phyloP scores from a whole-genome alignment of 1,140 invertebrate genomes.

The Tetragonula clypearis region DNA sequence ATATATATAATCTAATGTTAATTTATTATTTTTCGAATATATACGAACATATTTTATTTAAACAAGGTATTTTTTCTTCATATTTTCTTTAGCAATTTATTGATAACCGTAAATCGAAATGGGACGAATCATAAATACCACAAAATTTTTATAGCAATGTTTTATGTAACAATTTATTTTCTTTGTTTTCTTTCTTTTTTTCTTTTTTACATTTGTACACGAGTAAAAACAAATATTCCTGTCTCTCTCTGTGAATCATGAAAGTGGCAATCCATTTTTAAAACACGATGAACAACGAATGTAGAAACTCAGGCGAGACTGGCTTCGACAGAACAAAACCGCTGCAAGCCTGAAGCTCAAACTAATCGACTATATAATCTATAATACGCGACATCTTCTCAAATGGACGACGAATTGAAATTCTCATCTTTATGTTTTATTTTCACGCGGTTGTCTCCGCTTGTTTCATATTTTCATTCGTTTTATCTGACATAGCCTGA shows the following conservation, averaged over 20 bases:
- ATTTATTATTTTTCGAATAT: not conserved
- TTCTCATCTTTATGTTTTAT: not conserved
- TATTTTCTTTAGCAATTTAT: constrained; percentile 66
- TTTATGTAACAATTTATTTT: constrained; percentile 59
- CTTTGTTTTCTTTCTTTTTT: constrained; percentile 70
- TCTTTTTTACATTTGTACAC: constrained; percentile 70
- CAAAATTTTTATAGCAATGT: not conserved
- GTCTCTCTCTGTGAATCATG: constrained; percentile 23
- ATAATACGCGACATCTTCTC: not conserved
- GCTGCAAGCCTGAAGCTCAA: constrained; percentile 69
- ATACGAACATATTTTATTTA: not conserved
- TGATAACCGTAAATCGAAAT: constrained; percentile 19
- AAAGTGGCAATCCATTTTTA: constrained; percentile 39
- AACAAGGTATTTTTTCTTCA: not conserved
- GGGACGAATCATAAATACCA: not conserved
- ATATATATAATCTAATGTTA: no score
- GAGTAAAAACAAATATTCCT: constrained; percentile 45
- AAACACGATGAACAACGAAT: constrained; percentile 47
- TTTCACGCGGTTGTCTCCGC: constrained; percentile 39
- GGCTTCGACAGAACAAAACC: constrained; percentile 60
- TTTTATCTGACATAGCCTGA: constrained; percentile 26
- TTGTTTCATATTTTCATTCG: constrained; percentile 29
- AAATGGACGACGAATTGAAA: not conserved
- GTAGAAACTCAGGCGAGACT: constrained; percentile 68
- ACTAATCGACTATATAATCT: constrained; percentile 18